phyloP scores from a whole-genome alignment of 2,888 invertebrate genomes.

The Oscheius sp. region DNA sequence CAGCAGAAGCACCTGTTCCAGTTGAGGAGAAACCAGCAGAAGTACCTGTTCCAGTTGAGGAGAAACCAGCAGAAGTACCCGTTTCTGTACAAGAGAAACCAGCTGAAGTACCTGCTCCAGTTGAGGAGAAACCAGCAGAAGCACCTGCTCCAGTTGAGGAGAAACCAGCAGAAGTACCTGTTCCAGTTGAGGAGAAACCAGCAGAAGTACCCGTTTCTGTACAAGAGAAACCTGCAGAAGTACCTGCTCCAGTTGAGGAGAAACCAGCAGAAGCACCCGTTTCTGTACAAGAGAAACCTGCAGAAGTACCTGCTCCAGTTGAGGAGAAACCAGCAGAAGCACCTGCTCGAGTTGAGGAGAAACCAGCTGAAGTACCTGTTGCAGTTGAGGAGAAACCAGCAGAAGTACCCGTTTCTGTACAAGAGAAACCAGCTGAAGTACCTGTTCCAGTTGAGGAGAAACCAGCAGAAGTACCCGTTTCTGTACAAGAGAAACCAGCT shows the following conservation, averaged over 20 bases:
- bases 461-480: neutral
- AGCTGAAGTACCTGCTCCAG: neutral
- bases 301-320: neutral
- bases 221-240: neutral
- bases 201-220: neutral
- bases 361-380: neutral
- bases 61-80: slow-evolving; percentile 18
- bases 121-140: slow-evolving; percentile 13
- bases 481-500: neutral
- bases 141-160: slow-evolving; percentile 8
- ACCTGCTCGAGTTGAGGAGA: neutral
- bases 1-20: neutral
- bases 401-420: neutral
- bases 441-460: slow-evolving; percentile 2
- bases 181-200: slow-evolving; percentile 23
- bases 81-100: slow-evolving; percentile 6
- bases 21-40: slow-evolving; percentile 25
- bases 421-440: neutral
- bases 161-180: neutral
- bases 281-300: neutral
- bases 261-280: neutral
- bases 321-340: neutral
- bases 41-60: slow-evolving; percentile 1
- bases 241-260: neutral
- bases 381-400: neutral